A percentile compares a stretch with the other conserved stretches of the same genome.
These are phyloP conservation scores for Oxytorus armatus DNA, from an alignment of 2,888 invertebrate genomes.

Conservation along the genomic window DNA sequence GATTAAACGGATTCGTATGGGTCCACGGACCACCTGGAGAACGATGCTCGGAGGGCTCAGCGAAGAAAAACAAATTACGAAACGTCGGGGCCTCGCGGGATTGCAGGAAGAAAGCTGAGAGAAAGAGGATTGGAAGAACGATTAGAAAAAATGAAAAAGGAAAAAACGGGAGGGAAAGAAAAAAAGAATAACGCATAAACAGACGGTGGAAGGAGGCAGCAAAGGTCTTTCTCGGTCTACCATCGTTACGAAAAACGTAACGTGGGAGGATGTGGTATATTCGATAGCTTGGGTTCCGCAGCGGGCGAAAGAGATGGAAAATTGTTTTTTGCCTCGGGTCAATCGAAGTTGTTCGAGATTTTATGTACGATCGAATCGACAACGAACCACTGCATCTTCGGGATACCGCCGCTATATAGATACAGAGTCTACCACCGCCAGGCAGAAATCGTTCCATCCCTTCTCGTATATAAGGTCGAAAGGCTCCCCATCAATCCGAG, in stretches of 20 bases:
- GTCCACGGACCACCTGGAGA: slow-evolving; percentile 75
- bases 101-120: slow-evolving; percentile 28
- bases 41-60: slow-evolving; percentile 69
- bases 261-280: slow-evolving; percentile 41
- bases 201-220: slow-evolving; percentile 43
- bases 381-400: slow-evolving; percentile 22
- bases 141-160: slow-evolving; percentile 43
- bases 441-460: slow-evolving; percentile 44
- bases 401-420: neutral
- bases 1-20: slow-evolving; percentile 72
- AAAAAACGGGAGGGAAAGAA: no score
- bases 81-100: slow-evolving; percentile 37
- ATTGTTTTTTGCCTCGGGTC: slow-evolving; percentile 59
- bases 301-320: slow-evolving; percentile 45
- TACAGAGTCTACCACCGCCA: neutral
- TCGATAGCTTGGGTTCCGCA: slow-evolving; percentile 28
- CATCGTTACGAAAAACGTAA: slow-evolving; percentile 6
- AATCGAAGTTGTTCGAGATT: slow-evolving; percentile 30
- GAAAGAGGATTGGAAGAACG: slow-evolving; percentile 31
- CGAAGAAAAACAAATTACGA: slow-evolving; percentile 67
- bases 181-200: no score
- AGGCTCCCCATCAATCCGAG: slow-evolving; percentile 34
- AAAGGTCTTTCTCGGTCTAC: slow-evolving; percentile 9
- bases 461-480: slow-evolving; percentile 24
- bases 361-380: slow-evolving; percentile 53